Evolutionary conservation across 53 echinoderm and acorn worm genomes (phyloP).

Genomic region (Luidia sarsii): DNA sequence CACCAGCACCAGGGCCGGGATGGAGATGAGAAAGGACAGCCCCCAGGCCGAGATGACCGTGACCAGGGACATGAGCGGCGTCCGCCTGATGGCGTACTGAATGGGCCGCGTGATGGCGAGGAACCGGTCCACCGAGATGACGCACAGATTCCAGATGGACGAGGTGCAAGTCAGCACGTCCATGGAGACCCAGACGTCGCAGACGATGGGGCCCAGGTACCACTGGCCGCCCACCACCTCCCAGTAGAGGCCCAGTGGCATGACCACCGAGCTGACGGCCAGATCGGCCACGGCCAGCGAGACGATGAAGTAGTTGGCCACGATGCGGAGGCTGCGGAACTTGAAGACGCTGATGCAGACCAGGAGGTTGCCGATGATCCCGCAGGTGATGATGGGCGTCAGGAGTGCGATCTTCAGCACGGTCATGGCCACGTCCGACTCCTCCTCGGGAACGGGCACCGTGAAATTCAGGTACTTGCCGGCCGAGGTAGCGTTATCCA

Average conservation of each 20-base stretch:
- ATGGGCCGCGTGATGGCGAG: conserved; percentile 89
- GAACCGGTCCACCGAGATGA: conserved; percentile 90
- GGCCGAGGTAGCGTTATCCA: conserved; percentile 26
- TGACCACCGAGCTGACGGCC: conserved; percentile 73
- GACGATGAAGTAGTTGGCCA: conserved; percentile 96
- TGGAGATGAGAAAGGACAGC: conserved; percentile 82
- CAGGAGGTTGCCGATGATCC: conserved; percentile 80
- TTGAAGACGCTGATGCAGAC: conserved; percentile 86
- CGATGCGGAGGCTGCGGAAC: conserved; percentile 79
- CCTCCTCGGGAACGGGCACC: not conserved
- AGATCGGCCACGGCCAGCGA: conserved; percentile 90
- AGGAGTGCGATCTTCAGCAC: conserved; percentile 34
- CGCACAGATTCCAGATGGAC: conserved; percentile 94
- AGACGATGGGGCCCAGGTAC: conserved; percentile 79
- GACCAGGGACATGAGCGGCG: conserved; percentile 75
- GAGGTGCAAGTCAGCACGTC: conserved; percentile 91
- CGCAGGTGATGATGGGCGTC: conserved; percentile 69
- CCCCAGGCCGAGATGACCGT: conserved; percentile 79
- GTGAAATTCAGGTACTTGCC: conserved; percentile 6
- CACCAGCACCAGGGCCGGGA: conserved; percentile 82
- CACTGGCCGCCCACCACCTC: conserved; percentile 80
- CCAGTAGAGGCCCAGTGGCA: conserved; percentile 81
- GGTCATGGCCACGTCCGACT: conserved; percentile 31
- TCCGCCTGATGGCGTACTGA: conserved; percentile 87
- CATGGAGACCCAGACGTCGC: conserved; percentile 88